Evolutionary conservation across 2,888 invertebrate species (phyloP), one percentile per base, ranked within the genome.

Genomic region (Hydriomena furcata): DNA sequence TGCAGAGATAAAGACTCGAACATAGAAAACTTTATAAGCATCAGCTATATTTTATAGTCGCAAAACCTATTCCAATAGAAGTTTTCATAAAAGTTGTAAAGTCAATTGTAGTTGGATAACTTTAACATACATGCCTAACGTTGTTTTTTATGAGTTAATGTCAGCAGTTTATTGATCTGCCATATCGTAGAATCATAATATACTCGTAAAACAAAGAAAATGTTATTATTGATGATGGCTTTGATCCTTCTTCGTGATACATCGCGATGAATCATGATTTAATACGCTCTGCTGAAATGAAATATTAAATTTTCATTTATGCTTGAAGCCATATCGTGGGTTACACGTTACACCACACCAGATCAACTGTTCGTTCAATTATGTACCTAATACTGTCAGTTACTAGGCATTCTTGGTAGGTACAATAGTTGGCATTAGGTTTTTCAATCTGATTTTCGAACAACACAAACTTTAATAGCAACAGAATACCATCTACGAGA

Each of bases 31-130:
- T 43, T 61, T 55, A 17, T 17, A 55, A 44, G 28, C 44, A 60
- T 51, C 53, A 53, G 51, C 56, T 60, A 59, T 43, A 59, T 62
- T 59, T 62, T 53, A 41, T 41, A 55, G 55, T 61, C 41, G 47
- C 54, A 42, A 46, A 58, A 60, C 48, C 58, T 49, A 54, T 37
- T 47, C 50, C 35, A 10, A 49, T 34, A 58, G 34, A 46, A 61
- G 55, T 54, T 63, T 60, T 63, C 55, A 63, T 58, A 58, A 60
- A 64, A 62, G 48, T 56, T 64, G 42, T 41, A 37, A 55, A 62
- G 52, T 61, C 63, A 64, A 66, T 60, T 52, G 52, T 52, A 56
- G 42, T 59, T 61, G 47, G 53, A 54, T 56, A 56, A 58, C 43
- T 60, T 60, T 52, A 37, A 27, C 54, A 58, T 57, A 56, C 52